phyloP scores from a whole-genome alignment of 35 echinoderm and acorn worm genomes.

The Hemicentrotus pulcherrimus region DNA sequence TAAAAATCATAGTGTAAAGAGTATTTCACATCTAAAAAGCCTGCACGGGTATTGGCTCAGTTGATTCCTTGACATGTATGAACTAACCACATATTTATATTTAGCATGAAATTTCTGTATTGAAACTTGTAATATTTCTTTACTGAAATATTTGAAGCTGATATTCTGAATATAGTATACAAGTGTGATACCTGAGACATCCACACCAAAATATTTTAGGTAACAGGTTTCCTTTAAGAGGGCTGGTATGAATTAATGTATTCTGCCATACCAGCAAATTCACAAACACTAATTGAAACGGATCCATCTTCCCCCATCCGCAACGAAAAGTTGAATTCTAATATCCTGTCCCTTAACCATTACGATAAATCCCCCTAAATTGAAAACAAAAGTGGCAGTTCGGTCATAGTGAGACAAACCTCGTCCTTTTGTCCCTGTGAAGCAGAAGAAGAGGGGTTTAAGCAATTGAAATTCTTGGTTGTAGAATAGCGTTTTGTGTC shows the following conservation, averaged over 20 bases:
- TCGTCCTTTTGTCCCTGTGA: neutral
- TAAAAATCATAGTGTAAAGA: too few relatives aligned
- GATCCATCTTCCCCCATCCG: neutral
- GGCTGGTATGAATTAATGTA: neutral
- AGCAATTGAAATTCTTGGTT: too few relatives aligned
- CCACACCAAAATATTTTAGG: neutral
- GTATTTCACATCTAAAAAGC: too few relatives aligned
- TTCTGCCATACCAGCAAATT: conserved; percentile 3
- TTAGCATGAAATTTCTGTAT: too few relatives aligned
- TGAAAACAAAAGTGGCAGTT: neutral
- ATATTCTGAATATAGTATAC: too few relatives aligned
- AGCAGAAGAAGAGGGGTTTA: neutral
- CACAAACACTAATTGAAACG: conserved; percentile 5
- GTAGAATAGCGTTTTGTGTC: neutral
- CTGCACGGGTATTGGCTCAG: too few relatives aligned
- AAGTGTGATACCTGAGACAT: too few relatives aligned
- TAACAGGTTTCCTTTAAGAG: neutral
- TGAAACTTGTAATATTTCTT: too few relatives aligned
- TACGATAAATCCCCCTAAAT: neutral
- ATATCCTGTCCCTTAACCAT: conserved; percentile 17
- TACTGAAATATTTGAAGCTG: too few relatives aligned
- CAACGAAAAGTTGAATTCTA: conserved; percentile 13
- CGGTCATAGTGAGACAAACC: neutral
- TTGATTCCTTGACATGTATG: too few relatives aligned
- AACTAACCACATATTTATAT: too few relatives aligned